These are phyloP conservation scores for Apodemia mormo DNA, from an alignment of 2,888 invertebrate genomes.

Conservation along the genomic window DNA sequence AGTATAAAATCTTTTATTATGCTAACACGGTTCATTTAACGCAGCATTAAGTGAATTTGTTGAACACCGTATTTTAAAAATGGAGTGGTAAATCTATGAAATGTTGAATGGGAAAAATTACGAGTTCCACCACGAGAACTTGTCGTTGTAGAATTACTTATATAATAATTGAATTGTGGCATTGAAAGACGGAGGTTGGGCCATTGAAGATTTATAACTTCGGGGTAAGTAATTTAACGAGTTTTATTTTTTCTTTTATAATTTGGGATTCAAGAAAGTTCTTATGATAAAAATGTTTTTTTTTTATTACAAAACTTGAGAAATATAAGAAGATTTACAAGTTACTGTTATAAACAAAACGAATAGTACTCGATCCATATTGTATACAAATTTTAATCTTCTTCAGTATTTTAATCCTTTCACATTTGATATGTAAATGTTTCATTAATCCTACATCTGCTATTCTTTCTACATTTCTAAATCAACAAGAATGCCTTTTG, in stretches of 20 bases:
- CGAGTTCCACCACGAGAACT: slow-evolving; percentile 4
- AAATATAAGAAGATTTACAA: not conserved
- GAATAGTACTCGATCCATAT: too few relatives aligned
- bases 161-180: slow-evolving; percentile 12
- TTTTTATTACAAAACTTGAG: not conserved
- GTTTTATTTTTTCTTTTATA: not conserved
- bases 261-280: not conserved
- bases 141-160: slow-evolving; percentile 12
- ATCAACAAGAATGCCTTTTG: too few relatives aligned
- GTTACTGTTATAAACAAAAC: too few relatives aligned
- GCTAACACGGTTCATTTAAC: slow-evolving; percentile 79
- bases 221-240: not conserved
- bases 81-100: slow-evolving; percentile 59
- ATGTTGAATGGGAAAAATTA: slow-evolving; percentile 6
- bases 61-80: slow-evolving; percentile 76
- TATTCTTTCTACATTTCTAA: too few relatives aligned
- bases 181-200: not conserved
- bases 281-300: not conserved
- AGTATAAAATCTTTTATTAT: slow-evolving; percentile 80
- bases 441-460: too few relatives aligned
- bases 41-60: slow-evolving; percentile 79
- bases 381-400: too few relatives aligned
- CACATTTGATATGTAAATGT: too few relatives aligned
- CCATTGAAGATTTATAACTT: slow-evolving; percentile 9
- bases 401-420: too few relatives aligned